Percentiles rank a stretch among this genome's conserved stretches.
Conservation (phyloP, 2,113 vertebrate genomes). For the Mus pahari region DNA sequence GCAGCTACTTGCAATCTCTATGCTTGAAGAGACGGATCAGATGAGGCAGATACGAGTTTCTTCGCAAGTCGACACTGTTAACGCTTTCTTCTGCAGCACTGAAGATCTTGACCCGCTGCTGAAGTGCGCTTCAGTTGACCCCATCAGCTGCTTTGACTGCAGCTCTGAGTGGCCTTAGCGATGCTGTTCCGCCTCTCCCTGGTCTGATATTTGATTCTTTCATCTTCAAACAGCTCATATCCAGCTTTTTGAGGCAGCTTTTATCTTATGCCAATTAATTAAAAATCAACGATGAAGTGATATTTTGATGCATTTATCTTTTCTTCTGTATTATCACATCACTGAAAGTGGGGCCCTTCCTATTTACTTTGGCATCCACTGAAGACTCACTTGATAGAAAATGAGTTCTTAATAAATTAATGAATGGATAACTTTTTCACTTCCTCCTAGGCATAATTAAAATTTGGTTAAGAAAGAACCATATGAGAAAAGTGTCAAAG, state of each 20-base stretch:
- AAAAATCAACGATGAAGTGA: slow-evolving; percentile 49
- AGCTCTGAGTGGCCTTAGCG: not conserved
- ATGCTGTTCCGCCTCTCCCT: not conserved
- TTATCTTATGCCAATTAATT: slow-evolving; percentile 47
- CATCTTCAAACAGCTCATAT: slow-evolving; percentile 24
- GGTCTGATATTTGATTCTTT: not conserved
- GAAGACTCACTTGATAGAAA: slow-evolving; percentile 27
- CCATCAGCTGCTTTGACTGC: not conserved
- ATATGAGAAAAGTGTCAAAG: slow-evolving; percentile 61
- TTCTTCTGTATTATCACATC: slow-evolving; percentile 5
- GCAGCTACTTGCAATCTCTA: not conserved
- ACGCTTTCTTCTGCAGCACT: not conserved
- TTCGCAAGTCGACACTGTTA: not conserved
- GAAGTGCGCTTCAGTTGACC: not conserved
- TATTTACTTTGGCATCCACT: not conserved
- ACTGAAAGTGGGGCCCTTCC: not conserved
- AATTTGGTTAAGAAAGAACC: slow-evolving; percentile 64
- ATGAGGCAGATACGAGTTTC: not conserved
- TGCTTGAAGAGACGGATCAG: not conserved
- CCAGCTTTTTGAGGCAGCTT: not conserved
- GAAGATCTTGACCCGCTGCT: not conserved
- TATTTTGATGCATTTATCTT: slow-evolving; percentile 13
- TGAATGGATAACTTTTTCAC: slow-evolving; percentile 43
- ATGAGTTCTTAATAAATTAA: slow-evolving; percentile 49
- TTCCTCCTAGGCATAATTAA: slow-evolving; percentile 67